Evolutionary conservation across 2,113 vertebrate species (phyloP).

Genomic region (Megaleporinus macrocephalus): DNA sequence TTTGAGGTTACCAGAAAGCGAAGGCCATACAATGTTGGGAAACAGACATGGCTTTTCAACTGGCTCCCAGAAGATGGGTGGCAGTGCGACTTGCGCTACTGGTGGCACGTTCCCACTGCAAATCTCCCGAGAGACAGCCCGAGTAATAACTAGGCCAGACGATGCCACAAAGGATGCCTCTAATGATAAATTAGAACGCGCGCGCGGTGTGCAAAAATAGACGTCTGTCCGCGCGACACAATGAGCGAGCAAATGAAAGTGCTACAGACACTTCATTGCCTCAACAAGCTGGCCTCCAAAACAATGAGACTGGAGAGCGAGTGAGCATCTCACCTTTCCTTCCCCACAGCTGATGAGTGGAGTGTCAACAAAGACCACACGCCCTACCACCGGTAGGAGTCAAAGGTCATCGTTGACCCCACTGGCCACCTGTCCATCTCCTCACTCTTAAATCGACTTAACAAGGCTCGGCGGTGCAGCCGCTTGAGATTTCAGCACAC

Average conservation of each 20-base stretch:
- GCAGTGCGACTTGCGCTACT: neutral
- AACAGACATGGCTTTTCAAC: conserved; percentile 34
- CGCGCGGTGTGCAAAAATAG: neutral
- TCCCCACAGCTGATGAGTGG: conserved; percentile 17
- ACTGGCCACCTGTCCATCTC: conserved; percentile 52
- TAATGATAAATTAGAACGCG: neutral
- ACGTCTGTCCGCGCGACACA: no score
- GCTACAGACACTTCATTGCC: neutral
- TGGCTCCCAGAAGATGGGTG: conserved; percentile 22
- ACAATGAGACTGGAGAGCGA: conserved; percentile 18
- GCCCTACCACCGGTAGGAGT: conserved; percentile 17
- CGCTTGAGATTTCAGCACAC: neutral
- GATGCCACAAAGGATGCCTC: neutral
- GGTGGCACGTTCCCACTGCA: neutral
- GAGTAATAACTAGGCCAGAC: conserved; percentile 21
- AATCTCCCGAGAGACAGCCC: conserved; percentile 3
- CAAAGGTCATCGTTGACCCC: conserved; percentile 38
- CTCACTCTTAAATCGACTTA: conserved; percentile 12
- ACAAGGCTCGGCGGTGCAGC: neutral
- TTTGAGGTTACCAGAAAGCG: conserved; percentile 37
- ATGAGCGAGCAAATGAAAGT: neutral
- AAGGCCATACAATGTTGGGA: conserved; percentile 50
- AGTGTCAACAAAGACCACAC: conserved; percentile 12
- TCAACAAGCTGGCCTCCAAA: neutral
- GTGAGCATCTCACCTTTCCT: conserved; percentile 22